phyloP scores from a whole-genome alignment of 2,888 invertebrate genomes.

The Lithophane socia region DNA sequence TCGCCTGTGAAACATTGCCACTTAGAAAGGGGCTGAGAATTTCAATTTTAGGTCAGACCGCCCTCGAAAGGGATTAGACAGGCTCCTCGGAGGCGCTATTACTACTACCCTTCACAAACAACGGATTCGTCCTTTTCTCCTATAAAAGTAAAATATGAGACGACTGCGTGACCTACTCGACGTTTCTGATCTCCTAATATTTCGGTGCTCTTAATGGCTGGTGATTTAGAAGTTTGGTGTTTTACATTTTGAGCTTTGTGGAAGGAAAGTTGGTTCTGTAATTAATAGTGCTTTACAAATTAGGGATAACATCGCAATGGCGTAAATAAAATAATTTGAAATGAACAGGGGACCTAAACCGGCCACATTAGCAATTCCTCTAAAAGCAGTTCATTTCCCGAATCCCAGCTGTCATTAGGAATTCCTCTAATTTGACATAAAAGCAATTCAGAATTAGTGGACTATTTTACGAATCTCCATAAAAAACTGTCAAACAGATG shows the following conservation, averaged over 20 bases:
- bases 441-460: too few species aligned
- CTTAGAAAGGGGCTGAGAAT: slow-evolving; percentile 76
- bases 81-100: slow-evolving; percentile 71
- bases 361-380: too few species aligned
- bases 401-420: too few species aligned
- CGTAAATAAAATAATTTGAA: background rate
- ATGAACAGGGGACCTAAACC: background rate
- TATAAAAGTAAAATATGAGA: slow-evolving; percentile 80
- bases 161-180: slow-evolving; percentile 68
- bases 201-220: slow-evolving; percentile 55
- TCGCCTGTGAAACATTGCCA: slow-evolving; percentile 75
- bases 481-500: too few species aligned
- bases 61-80: slow-evolving; percentile 76
- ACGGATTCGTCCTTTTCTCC: slow-evolving; percentile 74
- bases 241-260: slow-evolving; percentile 22
- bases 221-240: slow-evolving; percentile 51
- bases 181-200: slow-evolving; percentile 70
- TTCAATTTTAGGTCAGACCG: slow-evolving; percentile 80
- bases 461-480: too few species aligned
- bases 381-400: too few species aligned
- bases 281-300: slow-evolving; percentile 26
- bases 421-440: too few species aligned
- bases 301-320: background rate
- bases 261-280: slow-evolving; percentile 6
- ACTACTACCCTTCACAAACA: slow-evolving; percentile 78